These are phyloP conservation scores for Steinernema feltiae DNA, from an alignment of 1,140 invertebrate species.

Conservation along the genomic window DNA sequence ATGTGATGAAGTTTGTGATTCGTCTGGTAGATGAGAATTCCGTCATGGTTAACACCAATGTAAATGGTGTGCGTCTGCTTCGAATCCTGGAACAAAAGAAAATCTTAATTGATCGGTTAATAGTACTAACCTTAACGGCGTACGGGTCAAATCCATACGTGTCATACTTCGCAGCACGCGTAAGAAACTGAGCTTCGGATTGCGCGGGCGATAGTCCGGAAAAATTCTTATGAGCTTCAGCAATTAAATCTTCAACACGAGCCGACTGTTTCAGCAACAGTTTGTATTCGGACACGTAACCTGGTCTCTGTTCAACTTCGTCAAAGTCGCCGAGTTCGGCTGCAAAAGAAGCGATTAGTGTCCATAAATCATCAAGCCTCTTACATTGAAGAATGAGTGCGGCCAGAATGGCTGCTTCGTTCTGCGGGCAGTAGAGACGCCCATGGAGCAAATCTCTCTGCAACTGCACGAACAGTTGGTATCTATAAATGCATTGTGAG, in stretches of 20 bases:
- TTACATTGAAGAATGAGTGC: constrained; percentile 88
- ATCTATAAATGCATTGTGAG: constrained; percentile 59
- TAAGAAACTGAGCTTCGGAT: constrained; percentile 15
- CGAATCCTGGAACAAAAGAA: constrained; percentile 67
- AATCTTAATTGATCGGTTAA: background rate
- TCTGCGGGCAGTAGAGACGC: constrained; percentile 77
- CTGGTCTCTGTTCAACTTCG: constrained; percentile 72
- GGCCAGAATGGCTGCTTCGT: constrained; percentile 79
- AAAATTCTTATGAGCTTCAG: constrained; percentile 71
- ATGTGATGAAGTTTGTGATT: constrained; percentile 85
- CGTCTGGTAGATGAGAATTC: constrained; percentile 87
- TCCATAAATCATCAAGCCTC: no score
- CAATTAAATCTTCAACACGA: constrained; percentile 78
- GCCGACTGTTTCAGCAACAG: constrained; percentile 83
- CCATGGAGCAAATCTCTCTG: constrained; percentile 89
- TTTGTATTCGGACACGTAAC: constrained; percentile 84
- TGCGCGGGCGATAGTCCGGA: constrained; percentile 5
- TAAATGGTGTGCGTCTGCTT: constrained; percentile 75
- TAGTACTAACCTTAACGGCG: constrained; percentile 77
- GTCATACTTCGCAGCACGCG: constrained; percentile 61
- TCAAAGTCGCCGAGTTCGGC: constrained; percentile 91
- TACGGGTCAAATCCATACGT: constrained; percentile 96
- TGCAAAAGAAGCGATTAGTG: constrained; percentile 58
- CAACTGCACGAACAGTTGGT: constrained; percentile 86
- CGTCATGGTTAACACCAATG: constrained; percentile 85